Conservation (phyloP, 92 coral and sea anemone species). For the Nematostella vectensis region DNA sequence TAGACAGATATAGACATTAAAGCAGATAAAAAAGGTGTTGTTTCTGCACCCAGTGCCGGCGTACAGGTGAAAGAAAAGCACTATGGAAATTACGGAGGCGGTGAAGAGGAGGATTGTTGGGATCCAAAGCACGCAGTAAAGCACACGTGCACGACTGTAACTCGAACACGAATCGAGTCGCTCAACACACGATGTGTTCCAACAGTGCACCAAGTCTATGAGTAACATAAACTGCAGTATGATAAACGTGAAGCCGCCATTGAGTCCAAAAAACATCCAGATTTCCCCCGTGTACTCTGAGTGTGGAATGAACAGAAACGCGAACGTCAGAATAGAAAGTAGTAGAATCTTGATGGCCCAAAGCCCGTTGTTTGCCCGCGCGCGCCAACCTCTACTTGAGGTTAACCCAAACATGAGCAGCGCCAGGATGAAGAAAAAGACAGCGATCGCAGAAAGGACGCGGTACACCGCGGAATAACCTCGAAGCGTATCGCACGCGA, state of each 20-base stretch:
- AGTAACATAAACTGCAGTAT: constrained; percentile 70
- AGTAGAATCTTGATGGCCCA: constrained; percentile 72
- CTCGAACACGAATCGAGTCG: constrained; percentile 43
- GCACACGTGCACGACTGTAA: constrained; percentile 39
- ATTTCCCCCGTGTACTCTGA: constrained; percentile 94
- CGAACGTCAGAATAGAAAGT: constrained; percentile 44
- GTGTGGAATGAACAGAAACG: constrained; percentile 80
- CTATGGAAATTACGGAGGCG: constrained; percentile 65
- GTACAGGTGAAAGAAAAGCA: constrained; percentile 54
- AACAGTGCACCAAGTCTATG: constrained; percentile 68
- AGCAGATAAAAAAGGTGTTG: constrained; percentile 83
- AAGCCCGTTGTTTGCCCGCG: constrained; percentile 66
- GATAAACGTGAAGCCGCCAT: constrained; percentile 89
- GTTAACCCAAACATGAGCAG: constrained; percentile 53
- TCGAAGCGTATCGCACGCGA: constrained; percentile 65
- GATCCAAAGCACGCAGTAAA: constrained; percentile 69
- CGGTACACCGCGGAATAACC: constrained; percentile 91
- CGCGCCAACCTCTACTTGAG: constrained; percentile 53
- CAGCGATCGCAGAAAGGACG: constrained; percentile 61
- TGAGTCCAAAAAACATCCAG: constrained; percentile 94
- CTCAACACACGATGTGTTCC: constrained; percentile 75
- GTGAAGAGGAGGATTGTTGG: constrained; percentile 77
- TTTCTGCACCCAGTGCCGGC: constrained; percentile 69
- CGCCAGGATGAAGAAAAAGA: constrained; percentile 58
- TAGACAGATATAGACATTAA: constrained; percentile 71